Percentiles rank a stretch among this genome's conserved stretches.
These are phyloP conservation scores for Brachyrhaphis roseni DNA, from an alignment of 2,797 vertebrate species.

Conservation along the genomic window DNA sequence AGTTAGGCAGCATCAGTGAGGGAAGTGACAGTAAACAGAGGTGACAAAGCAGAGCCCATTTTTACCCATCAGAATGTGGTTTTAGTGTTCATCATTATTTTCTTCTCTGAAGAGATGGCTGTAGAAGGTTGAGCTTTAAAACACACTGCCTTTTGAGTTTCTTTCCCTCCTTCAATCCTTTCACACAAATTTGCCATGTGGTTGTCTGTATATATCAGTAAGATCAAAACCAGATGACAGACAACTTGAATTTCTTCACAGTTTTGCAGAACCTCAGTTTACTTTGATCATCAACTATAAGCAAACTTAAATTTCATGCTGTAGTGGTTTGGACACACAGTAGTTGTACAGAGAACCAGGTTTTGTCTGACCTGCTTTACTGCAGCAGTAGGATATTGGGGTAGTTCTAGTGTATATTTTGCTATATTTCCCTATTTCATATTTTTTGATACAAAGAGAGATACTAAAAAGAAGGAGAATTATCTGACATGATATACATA, in stretches of 20 bases:
- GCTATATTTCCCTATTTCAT: neutral
- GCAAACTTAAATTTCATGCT: constrained; percentile 4
- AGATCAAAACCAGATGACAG: constrained; percentile 38
- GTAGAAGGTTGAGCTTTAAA: constrained; percentile 32
- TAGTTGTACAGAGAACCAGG: constrained; percentile 11
- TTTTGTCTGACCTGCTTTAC: constrained; percentile 8
- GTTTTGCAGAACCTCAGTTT: constrained; percentile 35
- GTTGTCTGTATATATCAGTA: constrained; percentile 36
- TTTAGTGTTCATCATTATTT: constrained; percentile 37
- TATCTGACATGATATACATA: neutral
- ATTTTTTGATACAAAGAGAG: neutral
- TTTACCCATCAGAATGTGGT: constrained; percentile 12
- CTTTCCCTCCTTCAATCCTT: constrained; percentile 48
- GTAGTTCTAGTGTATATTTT: neutral
- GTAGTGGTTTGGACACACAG: constrained; percentile 9
- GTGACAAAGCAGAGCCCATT: constrained; percentile 42
- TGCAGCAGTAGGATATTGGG: neutral
- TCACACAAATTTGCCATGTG: constrained; percentile 34
- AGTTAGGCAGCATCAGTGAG: constrained; percentile 64
- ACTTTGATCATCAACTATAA: constrained; percentile 43
- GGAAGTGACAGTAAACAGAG: constrained; percentile 52
- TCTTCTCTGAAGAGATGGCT: constrained; percentile 42
- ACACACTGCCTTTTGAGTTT: constrained; percentile 52
- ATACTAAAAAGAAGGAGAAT: neutral
- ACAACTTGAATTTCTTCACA: constrained; percentile 27